Base-by-base conservation (phyloP, 2,888 invertebrate species). In the Sarcophaga carnaria region DNA sequence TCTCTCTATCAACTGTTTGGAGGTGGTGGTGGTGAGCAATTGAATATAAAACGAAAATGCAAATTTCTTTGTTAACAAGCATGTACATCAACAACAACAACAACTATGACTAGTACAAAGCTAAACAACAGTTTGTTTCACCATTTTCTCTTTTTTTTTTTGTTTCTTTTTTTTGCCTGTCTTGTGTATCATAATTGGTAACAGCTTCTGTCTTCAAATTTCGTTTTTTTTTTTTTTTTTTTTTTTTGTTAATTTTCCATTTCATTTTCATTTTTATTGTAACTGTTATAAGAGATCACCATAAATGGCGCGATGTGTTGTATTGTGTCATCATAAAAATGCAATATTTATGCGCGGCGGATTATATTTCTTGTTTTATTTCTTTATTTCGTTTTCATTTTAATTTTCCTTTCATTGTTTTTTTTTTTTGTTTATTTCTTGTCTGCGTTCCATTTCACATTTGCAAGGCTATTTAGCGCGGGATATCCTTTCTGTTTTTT, bases 61-160 rank as follows among this genome's bases (percentile, higher is more conserved):
- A 70, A 70, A 70, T 70, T 70, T 70, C 14, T 70, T 70, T 70
- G 49, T 69, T 69, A 69, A 69, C 54, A 49, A 70, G 37, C 8
- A 37, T 37, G 37, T 37, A 37, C 37, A 37, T 10, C 8, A 37
- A 37, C 37, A 37, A 37, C 37, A 37, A 37, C 10, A 37, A 37
- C 37, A 37, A 37, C 37, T 1, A 37, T 4, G 0, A 27, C 37
- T 37, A 37, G 8, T 37, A 37, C 37, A 37, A 37, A 37, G 10
- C 10, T 10, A 37, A 37, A 37, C 10, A 37, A 10, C 2, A 37
- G 2, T 37, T 37, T 37, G 6, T 37, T 37, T 37, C 8, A 37
- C 8, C 0, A 37, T 37, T 37, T 37, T 37, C 1, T 6, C 6
- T 6, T 4, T 27, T 4, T 27, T 20, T 22, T 22, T 27, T 37